Conservation (phyloP, 1,140 invertebrate genomes). For the Calliphora vicina region DNA sequence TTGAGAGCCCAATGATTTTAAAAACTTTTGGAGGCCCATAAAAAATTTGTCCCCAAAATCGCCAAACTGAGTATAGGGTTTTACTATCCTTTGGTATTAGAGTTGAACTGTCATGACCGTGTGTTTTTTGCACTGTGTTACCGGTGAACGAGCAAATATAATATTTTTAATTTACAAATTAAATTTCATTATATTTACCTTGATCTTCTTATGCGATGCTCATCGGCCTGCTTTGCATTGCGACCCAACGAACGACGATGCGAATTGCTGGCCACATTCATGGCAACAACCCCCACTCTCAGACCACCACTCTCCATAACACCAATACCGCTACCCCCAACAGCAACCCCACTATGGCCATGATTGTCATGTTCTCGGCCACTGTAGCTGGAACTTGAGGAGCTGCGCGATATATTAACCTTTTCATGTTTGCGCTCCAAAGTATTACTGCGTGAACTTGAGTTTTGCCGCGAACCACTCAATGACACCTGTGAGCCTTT, state of each 20-base stretch:
- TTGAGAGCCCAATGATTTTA: too few species aligned
- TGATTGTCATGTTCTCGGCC: constrained; percentile 50
- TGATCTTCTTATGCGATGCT: constrained; percentile 58
- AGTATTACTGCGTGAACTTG: constrained; percentile 56
- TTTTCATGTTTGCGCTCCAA: constrained; percentile 54
- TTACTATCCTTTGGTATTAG: too few species aligned
- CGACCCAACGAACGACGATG: constrained; percentile 46
- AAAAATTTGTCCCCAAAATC: too few species aligned
- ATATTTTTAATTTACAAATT: too few species aligned
- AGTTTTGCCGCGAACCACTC: constrained; percentile 56
- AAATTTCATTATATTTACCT: too few species aligned
- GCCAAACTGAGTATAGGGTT: too few species aligned
- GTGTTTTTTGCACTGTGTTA: too few species aligned
- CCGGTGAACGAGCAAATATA: too few species aligned
- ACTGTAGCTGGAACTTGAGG: constrained; percentile 62
- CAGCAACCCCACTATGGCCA: constrained; percentile 24
- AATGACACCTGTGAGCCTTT: constrained; percentile 58
- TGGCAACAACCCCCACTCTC: neutral
- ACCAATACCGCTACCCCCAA: constrained; percentile 44
- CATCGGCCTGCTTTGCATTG: constrained; percentile 53
- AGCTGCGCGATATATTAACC: constrained; percentile 57
- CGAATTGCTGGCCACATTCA: constrained; percentile 3
- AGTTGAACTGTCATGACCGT: too few species aligned
- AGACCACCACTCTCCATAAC: neutral
- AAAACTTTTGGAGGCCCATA: too few species aligned